Percentiles rank a stretch among this genome's conserved stretches.
phyloP scores from a whole-genome alignment of 1,140 invertebrate genomes.

The Drosophila melanica region DNA sequence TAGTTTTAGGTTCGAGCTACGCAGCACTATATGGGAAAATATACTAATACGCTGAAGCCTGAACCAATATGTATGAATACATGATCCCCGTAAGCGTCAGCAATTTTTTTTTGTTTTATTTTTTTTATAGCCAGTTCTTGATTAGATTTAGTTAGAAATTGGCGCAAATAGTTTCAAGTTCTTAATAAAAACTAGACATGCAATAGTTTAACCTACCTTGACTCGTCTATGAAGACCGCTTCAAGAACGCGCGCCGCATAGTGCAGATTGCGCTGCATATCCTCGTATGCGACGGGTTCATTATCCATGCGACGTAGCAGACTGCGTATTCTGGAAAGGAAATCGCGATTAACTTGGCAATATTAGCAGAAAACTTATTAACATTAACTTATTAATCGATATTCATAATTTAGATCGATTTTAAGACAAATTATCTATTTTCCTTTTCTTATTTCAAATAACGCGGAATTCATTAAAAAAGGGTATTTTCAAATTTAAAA shows the following conservation, averaged over 20 bases:
- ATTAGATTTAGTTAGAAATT: constrained; percentile 46
- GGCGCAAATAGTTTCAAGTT: constrained; percentile 1
- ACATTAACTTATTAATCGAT: too few relatives aligned
- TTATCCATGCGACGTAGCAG: constrained; percentile 91
- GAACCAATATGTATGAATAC: constrained; percentile 55
- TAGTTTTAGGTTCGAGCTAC: constrained; percentile 49
- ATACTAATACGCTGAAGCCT: constrained; percentile 55
- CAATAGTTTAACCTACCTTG: constrained; percentile 89
- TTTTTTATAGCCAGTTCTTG: constrained; percentile 21
- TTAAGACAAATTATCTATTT: too few relatives aligned
- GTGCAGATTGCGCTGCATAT: constrained; percentile 92
- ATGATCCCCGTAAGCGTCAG: constrained; percentile 42
- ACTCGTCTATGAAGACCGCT: constrained; percentile 94
- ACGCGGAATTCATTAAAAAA: too few relatives aligned
- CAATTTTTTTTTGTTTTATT: constrained; percentile 16
- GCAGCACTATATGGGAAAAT: constrained; percentile 26
- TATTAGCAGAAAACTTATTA: too few relatives aligned
- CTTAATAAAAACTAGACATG: not conserved
- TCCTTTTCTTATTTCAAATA: too few relatives aligned
- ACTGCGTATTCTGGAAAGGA: constrained; percentile 90
- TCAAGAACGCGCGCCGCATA: constrained; percentile 94
- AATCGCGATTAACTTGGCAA: constrained; percentile 21
- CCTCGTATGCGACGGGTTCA: constrained; percentile 92
- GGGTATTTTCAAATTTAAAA: too few relatives aligned
- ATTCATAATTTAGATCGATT: too few relatives aligned